A percentile compares a stretch with the other conserved stretches of the same genome.
These are phyloP conservation scores for Azemiops feae DNA, from an alignment of 2,113 vertebrate genomes.

Conservation along the genomic window DNA sequence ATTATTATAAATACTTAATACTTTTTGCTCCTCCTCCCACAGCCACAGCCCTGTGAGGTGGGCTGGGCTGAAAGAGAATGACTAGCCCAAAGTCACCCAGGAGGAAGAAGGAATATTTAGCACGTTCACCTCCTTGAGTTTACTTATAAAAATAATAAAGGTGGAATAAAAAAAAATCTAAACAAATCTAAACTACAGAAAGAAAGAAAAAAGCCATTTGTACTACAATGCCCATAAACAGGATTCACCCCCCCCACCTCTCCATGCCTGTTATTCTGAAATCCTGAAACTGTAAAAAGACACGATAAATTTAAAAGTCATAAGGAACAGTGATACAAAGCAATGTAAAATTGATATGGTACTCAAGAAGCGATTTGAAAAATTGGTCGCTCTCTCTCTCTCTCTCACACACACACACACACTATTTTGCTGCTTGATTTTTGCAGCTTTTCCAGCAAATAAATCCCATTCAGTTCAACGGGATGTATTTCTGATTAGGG, in stretches of 20 bases:
- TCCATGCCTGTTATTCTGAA: neutral
- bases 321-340: neutral
- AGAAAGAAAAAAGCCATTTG: neutral
- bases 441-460: neutral
- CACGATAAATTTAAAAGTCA: neutral
- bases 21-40: neutral
- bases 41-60: neutral
- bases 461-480: neutral
- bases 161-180: neutral
- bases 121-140: neutral
- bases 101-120: neutral
- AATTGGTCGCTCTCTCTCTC: neutral
- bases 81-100: neutral
- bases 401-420: too few species aligned
- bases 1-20: too few species aligned
- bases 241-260: neutral
- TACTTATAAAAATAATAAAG: neutral
- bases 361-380: neutral
- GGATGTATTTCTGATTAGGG: neutral
- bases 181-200: neutral
- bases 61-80: neutral
- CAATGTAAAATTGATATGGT: neutral
- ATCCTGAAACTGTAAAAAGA: neutral
- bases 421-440: neutral
- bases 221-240: neutral